Evolutionary conservation across 2,888 invertebrate species (phyloP).

Genomic region (Eudasyphora cyanicolor): DNA sequence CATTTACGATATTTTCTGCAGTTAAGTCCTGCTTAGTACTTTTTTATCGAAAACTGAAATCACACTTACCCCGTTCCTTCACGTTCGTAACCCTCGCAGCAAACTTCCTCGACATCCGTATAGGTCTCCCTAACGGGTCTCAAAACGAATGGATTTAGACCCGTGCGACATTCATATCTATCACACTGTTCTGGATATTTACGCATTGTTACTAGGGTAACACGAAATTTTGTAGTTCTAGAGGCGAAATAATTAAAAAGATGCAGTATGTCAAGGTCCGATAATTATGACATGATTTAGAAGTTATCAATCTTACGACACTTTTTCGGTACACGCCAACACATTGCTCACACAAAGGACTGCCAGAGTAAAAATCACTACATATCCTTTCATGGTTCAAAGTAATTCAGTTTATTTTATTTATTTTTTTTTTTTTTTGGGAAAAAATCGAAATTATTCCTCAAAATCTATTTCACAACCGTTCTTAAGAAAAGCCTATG

Average conservation of each 20-base stretch:
- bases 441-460: slow-evolving; percentile 3
- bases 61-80: neutral
- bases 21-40: no score
- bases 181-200: slow-evolving; percentile 67
- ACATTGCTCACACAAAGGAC: slow-evolving; percentile 48
- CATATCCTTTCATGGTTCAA: slow-evolving; percentile 46
- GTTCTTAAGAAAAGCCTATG: slow-evolving; percentile 57
- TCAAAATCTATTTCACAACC: slow-evolving; percentile 30
- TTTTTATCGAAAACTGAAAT: no score
- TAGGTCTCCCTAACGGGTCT: slow-evolving; percentile 74
- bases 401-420: slow-evolving; percentile 3
- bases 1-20: no score
- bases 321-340: slow-evolving; percentile 71
- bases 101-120: slow-evolving; percentile 71
- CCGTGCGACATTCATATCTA: slow-evolving; percentile 67
- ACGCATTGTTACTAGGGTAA: slow-evolving; percentile 74
- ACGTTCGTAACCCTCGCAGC: slow-evolving; percentile 72
- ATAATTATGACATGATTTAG: neutral
- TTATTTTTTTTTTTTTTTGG: neutral
- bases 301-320: slow-evolving; percentile 73
- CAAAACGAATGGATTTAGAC: slow-evolving; percentile 69
- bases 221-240: slow-evolving; percentile 72
- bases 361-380: slow-evolving; percentile 47
- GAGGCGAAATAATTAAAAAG: no score
- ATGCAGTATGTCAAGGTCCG: neutral